Percentiles rank a stretch among this genome's conserved stretches.
Conservation (phyloP, 2,113 vertebrate genomes). For the Edolisoma coerulescens region DNA sequence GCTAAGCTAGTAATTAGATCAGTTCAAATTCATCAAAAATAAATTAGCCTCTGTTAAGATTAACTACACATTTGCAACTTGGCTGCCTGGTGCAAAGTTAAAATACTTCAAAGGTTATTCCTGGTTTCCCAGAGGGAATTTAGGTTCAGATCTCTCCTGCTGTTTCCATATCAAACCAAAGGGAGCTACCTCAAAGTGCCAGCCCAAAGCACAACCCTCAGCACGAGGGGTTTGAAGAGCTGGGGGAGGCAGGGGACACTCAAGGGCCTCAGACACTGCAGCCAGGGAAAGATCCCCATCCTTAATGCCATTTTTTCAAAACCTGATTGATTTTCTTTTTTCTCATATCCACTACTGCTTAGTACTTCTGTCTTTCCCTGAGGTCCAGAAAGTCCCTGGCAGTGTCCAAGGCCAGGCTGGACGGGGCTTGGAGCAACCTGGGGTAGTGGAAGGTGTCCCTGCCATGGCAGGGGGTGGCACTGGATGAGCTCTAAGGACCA, state of each 20-base stretch:
- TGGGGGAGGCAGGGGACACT: not conserved
- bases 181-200: not conserved
- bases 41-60: not conserved
- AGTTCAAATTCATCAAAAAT: not conserved
- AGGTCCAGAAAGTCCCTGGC: not conserved
- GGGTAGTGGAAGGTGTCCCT: not conserved
- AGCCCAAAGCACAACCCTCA: not conserved
- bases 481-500: not conserved
- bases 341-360: not conserved
- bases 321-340: no score
- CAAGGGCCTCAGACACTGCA: not conserved
- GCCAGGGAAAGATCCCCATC: not conserved
- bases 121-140: not conserved
- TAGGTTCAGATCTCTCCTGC: not conserved
- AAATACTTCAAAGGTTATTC: not conserved
- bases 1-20: not conserved
- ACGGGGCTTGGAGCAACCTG: not conserved
- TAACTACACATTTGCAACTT: slow-evolving; percentile 13
- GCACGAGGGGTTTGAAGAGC: not conserved
- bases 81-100: not conserved
- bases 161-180: not conserved
- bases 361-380: not conserved
- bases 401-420: not conserved
- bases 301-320: not conserved
- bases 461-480: not conserved